phyloP scores from a whole-genome alignment of 2,888 invertebrate genomes.

The Icerya purchasi region DNA sequence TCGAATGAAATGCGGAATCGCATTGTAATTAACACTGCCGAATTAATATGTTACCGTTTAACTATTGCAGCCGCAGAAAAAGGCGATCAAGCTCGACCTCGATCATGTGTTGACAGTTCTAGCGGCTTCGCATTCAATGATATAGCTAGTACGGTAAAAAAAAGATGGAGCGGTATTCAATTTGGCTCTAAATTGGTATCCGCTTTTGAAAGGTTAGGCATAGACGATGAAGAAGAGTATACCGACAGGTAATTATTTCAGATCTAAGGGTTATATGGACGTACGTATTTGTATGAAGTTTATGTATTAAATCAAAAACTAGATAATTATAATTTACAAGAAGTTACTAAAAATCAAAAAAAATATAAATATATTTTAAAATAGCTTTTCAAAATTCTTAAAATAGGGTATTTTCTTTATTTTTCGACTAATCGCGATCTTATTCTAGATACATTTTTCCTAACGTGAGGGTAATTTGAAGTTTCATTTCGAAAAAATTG shows the following conservation, averaged over 20 bases:
- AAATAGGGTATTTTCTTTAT: too few species aligned
- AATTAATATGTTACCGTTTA: too few species aligned
- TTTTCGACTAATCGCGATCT: too few species aligned
- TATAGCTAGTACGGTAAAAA: conserved; percentile 22
- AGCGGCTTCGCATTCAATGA: conserved; percentile 15
- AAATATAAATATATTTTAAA: background rate
- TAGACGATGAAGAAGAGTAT: conserved; percentile 39
- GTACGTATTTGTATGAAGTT: too few species aligned
- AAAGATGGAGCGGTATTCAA: conserved; percentile 52
- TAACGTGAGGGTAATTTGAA: too few species aligned
- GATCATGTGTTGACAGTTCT: conserved; percentile 43
- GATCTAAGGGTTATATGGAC: background rate
- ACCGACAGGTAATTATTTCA: conserved; percentile 45
- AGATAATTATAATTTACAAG: too few species aligned
- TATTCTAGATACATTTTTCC: too few species aligned
- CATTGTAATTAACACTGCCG: too few species aligned
- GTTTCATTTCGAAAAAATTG: too few species aligned
- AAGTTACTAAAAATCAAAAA: background rate
- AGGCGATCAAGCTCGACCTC: conserved; percentile 36
- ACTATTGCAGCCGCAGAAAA: background rate
- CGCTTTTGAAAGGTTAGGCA: conserved; percentile 44
- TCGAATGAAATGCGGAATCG: too few species aligned
- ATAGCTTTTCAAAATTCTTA: too few species aligned
- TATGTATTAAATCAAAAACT: too few species aligned
- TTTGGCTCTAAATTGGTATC: conserved; percentile 47